Conservation (phyloP, 2,113 vertebrate genomes). For the Euleptes europaea region DNA sequence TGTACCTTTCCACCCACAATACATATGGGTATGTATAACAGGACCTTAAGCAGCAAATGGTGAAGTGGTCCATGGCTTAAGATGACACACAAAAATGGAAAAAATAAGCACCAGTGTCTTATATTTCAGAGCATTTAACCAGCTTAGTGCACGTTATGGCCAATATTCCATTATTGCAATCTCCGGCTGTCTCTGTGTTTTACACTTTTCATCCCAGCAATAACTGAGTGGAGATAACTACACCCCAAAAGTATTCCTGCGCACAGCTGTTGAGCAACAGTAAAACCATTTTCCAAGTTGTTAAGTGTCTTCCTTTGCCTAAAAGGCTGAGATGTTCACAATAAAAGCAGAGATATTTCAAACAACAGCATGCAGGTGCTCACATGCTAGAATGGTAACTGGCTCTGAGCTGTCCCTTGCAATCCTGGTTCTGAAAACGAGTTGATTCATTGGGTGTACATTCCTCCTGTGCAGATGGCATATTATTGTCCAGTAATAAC, state of each 20-base stretch:
- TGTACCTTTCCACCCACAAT: no score
- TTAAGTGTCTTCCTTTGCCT: constrained; percentile 44
- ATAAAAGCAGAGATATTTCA: constrained; percentile 46
- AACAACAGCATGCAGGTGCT: constrained; percentile 40
- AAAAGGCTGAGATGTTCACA: constrained; percentile 39
- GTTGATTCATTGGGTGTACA: constrained; percentile 2
- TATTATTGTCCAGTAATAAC: constrained; percentile 1
- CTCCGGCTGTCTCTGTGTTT: background rate
- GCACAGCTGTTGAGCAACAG: constrained; percentile 31
- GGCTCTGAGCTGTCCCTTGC: constrained; percentile 20
- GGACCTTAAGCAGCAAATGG: background rate
- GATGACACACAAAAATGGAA: background rate
- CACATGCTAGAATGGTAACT: constrained; percentile 31
- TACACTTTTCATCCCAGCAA: constrained; percentile 1
- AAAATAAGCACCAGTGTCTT: background rate
- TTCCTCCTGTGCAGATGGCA: constrained; percentile 28
- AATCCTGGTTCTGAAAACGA: constrained; percentile 19
- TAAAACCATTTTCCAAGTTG: constrained; percentile 60
- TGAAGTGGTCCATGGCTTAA: background rate
- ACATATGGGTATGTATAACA: background rate
- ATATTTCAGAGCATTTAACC: background rate
- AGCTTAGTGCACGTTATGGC: background rate
- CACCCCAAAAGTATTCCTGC: constrained; percentile 3
- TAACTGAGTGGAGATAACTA: constrained; percentile 31
- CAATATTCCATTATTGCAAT: constrained; percentile 4